phyloP scores from a whole-genome alignment of 2,888 invertebrate genomes.

The Leptinotarsa rubiginosa region DNA sequence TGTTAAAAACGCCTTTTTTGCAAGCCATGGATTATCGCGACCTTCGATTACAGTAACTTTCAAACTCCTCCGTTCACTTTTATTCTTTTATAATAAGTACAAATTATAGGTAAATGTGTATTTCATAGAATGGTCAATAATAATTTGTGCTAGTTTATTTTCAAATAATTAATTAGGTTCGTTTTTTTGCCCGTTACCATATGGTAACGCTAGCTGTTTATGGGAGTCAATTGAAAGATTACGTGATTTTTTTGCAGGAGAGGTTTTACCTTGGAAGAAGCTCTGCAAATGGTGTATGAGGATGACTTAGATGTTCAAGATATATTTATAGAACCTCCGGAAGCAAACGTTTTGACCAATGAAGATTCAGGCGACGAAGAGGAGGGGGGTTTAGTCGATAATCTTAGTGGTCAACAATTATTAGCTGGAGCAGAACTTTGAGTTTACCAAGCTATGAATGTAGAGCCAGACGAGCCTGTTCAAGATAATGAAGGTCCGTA shows the following conservation, averaged over 20 bases:
- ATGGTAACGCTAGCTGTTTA: slow-evolving; percentile 7
- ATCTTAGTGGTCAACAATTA: slow-evolving; percentile 14
- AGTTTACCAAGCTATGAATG: neutral
- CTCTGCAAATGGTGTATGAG: slow-evolving; percentile 10
- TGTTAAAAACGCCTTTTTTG: neutral
- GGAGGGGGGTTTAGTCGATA: no score
- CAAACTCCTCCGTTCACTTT: neutral
- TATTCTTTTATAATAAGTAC: slow-evolving; percentile 8
- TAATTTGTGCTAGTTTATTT: slow-evolving; percentile 5
- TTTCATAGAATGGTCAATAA: slow-evolving; percentile 1
- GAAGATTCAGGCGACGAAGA: slow-evolving; percentile 13
- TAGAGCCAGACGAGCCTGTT: slow-evolving; percentile 16
- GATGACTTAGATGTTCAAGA: slow-evolving; percentile 14
- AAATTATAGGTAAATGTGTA: slow-evolving; percentile 9
- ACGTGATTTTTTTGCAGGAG: slow-evolving; percentile 20
- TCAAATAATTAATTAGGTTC: neutral
- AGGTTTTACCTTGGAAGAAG: slow-evolving; percentile 26
- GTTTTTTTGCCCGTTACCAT: slow-evolving; percentile 1
- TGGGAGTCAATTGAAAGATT: slow-evolving; percentile 20
- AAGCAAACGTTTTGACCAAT: neutral
- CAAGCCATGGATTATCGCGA: slow-evolving; percentile 20
- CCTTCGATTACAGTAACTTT: slow-evolving; percentile 22
- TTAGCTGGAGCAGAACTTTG: neutral
- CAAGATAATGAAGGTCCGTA: slow-evolving; percentile 18
- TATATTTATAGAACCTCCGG: slow-evolving; percentile 17